These are phyloP conservation scores for Cataglyphis cursor DNA, from an alignment of 2,888 invertebrate species.

Conservation along the genomic window DNA sequence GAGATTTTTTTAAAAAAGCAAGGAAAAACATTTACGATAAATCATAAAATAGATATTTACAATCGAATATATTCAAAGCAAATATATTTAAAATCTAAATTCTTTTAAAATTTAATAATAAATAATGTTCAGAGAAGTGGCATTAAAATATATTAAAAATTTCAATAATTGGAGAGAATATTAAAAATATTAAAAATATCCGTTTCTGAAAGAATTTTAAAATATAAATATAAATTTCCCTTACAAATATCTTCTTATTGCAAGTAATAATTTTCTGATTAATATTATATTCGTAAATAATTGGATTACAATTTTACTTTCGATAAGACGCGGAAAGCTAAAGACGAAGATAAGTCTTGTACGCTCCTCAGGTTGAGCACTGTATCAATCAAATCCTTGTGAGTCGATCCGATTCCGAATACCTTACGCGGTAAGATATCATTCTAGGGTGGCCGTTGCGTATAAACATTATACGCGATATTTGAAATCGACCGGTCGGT, in stretches of 20 bases:
- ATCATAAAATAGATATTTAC: neutral
- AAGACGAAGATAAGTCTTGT: neutral
- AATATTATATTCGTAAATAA: neutral
- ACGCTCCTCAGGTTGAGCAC: neutral
- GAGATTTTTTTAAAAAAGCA: neutral
- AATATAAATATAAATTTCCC: neutral
- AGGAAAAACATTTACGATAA: neutral
- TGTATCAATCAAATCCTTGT: conserved; percentile 20
- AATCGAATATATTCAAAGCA: neutral
- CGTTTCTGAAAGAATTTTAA: no score
- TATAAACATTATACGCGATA: conserved; percentile 64
- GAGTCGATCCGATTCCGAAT: conserved; percentile 9
- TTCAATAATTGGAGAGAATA: neutral
- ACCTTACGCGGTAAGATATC: conserved; percentile 24
- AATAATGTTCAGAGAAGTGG: no score
- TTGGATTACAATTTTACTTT: neutral
- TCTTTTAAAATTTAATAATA: neutral
- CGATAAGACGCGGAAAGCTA: neutral
- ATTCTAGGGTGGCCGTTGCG: conserved; percentile 44
- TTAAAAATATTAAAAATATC: neutral
- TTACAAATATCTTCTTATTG: neutral
- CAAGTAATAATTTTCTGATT: neutral
- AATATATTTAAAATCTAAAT: conserved; percentile 21
- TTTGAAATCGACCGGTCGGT: conserved; percentile 70
- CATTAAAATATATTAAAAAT: neutral